Evolutionary conservation across 2,113 vertebrate genomes (phyloP).

Genomic region (Acinonyx jubatus): DNA sequence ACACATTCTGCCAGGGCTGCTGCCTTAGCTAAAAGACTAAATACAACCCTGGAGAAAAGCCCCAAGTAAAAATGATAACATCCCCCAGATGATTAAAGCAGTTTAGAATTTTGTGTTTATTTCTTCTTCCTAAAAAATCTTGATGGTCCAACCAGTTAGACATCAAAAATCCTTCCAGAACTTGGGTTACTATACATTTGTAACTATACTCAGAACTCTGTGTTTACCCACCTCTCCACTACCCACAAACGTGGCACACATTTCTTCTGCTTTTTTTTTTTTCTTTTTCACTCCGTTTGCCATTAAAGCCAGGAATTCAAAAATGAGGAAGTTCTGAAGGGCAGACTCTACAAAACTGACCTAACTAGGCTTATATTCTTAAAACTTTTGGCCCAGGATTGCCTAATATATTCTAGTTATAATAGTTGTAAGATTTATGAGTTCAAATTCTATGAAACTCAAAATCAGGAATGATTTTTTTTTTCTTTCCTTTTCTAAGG

Average conservation of each 20-base stretch:
- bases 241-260: background rate
- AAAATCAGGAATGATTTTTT: constrained; percentile 18
- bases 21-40: background rate
- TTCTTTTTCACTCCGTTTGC: background rate
- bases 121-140: background rate
- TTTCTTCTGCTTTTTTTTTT: background rate
- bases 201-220: background rate
- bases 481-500: background rate
- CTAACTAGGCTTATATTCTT: background rate
- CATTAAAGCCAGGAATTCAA: background rate
- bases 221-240: background rate
- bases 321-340: background rate
- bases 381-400: background rate
- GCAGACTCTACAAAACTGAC: background rate
- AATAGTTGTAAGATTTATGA: constrained; percentile 10
- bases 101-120: background rate
- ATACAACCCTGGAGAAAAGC: background rate
- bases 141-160: background rate
- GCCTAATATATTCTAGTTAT: background rate
- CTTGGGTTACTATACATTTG: background rate
- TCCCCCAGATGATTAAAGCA: background rate
- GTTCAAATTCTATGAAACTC: constrained; percentile 27
- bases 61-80: background rate
- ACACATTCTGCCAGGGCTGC: background rate
- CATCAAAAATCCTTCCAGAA: background rate